Percentiles rank a stretch among this genome's conserved stretches.
Conservation (phyloP, 2,797 vertebrate genomes). For the Girardinus metallicus region DNA sequence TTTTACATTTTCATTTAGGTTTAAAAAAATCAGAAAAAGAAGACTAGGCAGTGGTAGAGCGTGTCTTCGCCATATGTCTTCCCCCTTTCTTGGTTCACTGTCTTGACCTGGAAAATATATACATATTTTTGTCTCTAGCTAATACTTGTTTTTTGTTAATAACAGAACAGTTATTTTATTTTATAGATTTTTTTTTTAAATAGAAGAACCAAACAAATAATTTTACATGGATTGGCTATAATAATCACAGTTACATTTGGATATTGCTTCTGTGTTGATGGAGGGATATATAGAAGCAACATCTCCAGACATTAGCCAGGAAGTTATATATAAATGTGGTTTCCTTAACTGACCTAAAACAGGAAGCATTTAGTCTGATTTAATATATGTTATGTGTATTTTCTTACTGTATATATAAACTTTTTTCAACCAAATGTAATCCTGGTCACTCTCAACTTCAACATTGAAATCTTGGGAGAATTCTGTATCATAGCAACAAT, state of each 20-base stretch:
- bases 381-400: neutral
- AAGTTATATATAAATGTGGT: neutral
- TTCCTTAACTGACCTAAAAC: neutral
- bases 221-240: neutral
- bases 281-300: neutral
- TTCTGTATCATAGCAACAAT: slow-evolving; percentile 74
- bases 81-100: too few relatives aligned
- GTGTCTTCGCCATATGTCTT: too few relatives aligned
- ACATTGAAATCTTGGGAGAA: slow-evolving; percentile 51
- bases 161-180: neutral
- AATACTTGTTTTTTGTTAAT: too few relatives aligned
- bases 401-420: neutral
- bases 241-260: neutral
- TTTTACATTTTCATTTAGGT: neutral
- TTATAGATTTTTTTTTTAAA: too few relatives aligned
- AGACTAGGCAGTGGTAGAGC: too few relatives aligned
- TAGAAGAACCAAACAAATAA: too few relatives aligned
- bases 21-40: neutral
- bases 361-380: neutral
- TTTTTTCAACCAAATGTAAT: neutral
- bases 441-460: slow-evolving; percentile 30
- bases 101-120: too few relatives aligned
- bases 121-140: too few relatives aligned
- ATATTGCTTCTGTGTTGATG: neutral
- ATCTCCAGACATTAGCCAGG: neutral